phyloP scores from a whole-genome alignment of 2,888 invertebrate genomes.

The Megamerina dolium region DNA sequence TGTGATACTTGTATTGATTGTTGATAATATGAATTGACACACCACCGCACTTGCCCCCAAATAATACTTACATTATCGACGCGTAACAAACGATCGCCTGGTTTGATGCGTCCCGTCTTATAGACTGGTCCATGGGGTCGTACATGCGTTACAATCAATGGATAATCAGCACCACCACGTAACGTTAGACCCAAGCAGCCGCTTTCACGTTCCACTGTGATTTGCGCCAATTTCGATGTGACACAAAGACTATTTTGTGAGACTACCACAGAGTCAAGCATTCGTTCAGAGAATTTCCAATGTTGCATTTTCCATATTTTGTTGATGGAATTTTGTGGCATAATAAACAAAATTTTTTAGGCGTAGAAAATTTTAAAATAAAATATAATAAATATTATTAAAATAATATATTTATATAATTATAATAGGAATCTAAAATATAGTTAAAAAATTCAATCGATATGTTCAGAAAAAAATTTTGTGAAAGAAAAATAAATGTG shows the following conservation, averaged over 20 bases:
- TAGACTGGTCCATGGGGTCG: slow-evolving; percentile 85
- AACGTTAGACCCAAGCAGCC: slow-evolving; percentile 84
- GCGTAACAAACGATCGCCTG: slow-evolving; percentile 82
- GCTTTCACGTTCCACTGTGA: slow-evolving; percentile 72
- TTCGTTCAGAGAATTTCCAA: too few species aligned
- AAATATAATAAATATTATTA: too few species aligned
- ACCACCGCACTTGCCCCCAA: neutral
- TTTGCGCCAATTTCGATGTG: slow-evolving; percentile 71
- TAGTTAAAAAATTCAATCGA: too few species aligned
- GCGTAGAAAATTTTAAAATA: too few species aligned
- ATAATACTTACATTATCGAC: slow-evolving; percentile 66
- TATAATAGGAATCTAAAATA: too few species aligned
- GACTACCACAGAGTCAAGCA: too few species aligned
- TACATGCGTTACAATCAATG: slow-evolving; percentile 83
- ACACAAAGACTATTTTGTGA: slow-evolving; percentile 70
- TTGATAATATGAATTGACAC: neutral
- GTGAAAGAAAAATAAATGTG: too few species aligned
- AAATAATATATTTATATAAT: too few species aligned
- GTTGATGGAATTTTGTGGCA: too few species aligned
- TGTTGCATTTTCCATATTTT: too few species aligned
- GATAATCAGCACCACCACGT: slow-evolving; percentile 72
- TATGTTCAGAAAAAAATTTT: too few species aligned
- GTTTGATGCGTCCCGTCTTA: slow-evolving; percentile 81
- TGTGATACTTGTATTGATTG: neutral
- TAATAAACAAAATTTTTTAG: too few species aligned